Conservation (phyloP, 2,888 invertebrate species). For the Trichogramma evanescens region DNA sequence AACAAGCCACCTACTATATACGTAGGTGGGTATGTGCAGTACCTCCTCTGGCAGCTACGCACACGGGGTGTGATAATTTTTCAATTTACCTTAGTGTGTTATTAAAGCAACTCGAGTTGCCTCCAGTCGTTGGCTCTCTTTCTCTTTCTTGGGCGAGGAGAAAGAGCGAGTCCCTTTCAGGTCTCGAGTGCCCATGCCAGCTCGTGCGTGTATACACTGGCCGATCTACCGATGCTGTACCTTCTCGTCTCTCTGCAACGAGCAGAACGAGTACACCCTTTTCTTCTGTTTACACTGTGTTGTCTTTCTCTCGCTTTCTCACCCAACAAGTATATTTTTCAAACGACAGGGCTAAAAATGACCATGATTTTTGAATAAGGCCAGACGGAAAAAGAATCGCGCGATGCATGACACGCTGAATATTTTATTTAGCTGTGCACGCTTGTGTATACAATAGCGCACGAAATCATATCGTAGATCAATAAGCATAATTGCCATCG, state of each 20-base stretch:
- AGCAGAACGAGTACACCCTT: no score
- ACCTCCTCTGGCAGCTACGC: slow-evolving; percentile 12
- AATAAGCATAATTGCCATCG: no score
- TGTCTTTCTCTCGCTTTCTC: neutral
- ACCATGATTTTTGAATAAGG: no score
- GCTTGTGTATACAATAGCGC: no score
- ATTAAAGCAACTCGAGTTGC: slow-evolving; percentile 30
- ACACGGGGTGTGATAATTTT: slow-evolving; percentile 46
- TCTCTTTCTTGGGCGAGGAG: slow-evolving; percentile 9
- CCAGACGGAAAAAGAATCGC: no score
- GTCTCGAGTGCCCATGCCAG: slow-evolving; percentile 13
- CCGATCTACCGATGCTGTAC: neutral
- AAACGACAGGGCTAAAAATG: no score
- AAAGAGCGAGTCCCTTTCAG: slow-evolving; percentile 16
- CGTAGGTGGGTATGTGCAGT: slow-evolving; percentile 5
- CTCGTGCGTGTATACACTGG: no score
- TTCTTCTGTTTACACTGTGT: neutral
- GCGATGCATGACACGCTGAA: no score
- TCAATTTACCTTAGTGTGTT: slow-evolving; percentile 46
- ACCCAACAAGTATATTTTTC: neutral
- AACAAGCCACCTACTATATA: slow-evolving; percentile 19
- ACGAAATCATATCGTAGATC: no score
- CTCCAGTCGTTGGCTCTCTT: slow-evolving; percentile 5
- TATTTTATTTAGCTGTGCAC: no score
- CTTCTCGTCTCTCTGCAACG: neutral